Base-by-base conservation (phyloP, 2,113 vertebrate species). In the Rhipidura dahli region DNA sequence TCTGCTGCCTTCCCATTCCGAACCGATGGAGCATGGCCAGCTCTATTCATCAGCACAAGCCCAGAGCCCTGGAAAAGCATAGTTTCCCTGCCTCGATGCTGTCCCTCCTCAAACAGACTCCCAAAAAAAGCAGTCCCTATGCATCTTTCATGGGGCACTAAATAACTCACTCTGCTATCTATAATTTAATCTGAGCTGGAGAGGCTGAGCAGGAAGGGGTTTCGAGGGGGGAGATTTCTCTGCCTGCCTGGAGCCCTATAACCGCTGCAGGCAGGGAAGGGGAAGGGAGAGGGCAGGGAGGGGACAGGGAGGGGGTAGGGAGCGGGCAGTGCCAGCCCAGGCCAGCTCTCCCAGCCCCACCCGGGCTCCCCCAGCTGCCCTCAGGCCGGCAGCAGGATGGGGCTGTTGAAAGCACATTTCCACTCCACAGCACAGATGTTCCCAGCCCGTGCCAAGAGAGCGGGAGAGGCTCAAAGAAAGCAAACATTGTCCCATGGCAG, bases 381-480 rank as follows among this genome's bases (percentile, higher is more conserved):
- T 4, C 7, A 2, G 83, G 75, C 39, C 6, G 2, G 2, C 2
- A 69, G 59, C 40, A 1, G 33, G 45, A 11, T 0, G 4, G 40
- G 42, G 28, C 27, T 61, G 66, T 7, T 37, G 73, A 60, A 51
- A 81, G 61, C 61, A 21, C n/a, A 4, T 87, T 94, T 93, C 86
- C 92, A 93, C 69, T 72, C 30, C 4, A 6, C 20, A 1, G 9
- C 72, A 77, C 87, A 57, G 69, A 72, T 45, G 72, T 79, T 91
- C 87, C 66, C 76, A 73, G 90, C 81, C 83, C 2, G 2, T 60
- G 83, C 89, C 96, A 94, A 85, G 70, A 50, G 82, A 75, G 73
- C 6, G 1, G 56, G 90, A 94, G 71, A 92, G 54, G 79, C 86
- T 97, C 54, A 53, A 30, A 77, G 26, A 95, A 69, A 93, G 86